Base-by-base conservation (phyloP, 2,113 vertebrate species). In the Sander lucioperca region DNA sequence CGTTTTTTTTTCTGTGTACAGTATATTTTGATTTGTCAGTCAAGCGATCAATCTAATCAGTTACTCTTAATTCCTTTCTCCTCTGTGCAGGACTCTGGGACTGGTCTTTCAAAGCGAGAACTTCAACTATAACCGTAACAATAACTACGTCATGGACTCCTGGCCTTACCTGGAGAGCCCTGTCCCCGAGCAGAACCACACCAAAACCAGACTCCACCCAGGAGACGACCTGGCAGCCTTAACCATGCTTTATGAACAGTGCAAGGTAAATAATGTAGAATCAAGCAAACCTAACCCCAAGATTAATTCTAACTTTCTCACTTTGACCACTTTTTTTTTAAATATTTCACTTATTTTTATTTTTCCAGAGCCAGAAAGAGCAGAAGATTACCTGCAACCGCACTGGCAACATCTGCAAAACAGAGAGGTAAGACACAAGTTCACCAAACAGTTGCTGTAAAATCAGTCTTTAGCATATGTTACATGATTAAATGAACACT, bases 231-330 rank as follows among this genome's bases (percentile, higher is more conserved):
- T 97, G 0, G 14, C 96, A 0, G 96, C 97, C 30, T 79, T 99
- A 50, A 96, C 97, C 75, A 95, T 98, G 84, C 96, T 99, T 79
- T 98, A 97, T 0, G 98, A 99, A 79, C 97, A 97, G 86, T 98
- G 97, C 94, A 96, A 94, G 95, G 95, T 95, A 92, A 54, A 63
- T 16, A 33, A 30, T 3, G 1, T 11, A 9, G 1, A 68, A 66
- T 27, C 1, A 54, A 54, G 2, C 21, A 21, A 15, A 5, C 7
- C 14, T 50, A 39, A 58, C 9, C 10, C 36, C 21, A 13, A 45
- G 19, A 59, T 51, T 45, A 3, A 47, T 36, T 71, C 10, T 0
- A 50, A 33, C 12, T 9, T 71, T 48, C 6, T 30, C 15, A 69
- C 4, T 21, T 9, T 56, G 2, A 64, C 15, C 2, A 57, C 48